Percentiles rank a stretch among this genome's conserved stretches.
Conservation (phyloP, 2,113 vertebrate species). For the Plotosus lineatus region DNA sequence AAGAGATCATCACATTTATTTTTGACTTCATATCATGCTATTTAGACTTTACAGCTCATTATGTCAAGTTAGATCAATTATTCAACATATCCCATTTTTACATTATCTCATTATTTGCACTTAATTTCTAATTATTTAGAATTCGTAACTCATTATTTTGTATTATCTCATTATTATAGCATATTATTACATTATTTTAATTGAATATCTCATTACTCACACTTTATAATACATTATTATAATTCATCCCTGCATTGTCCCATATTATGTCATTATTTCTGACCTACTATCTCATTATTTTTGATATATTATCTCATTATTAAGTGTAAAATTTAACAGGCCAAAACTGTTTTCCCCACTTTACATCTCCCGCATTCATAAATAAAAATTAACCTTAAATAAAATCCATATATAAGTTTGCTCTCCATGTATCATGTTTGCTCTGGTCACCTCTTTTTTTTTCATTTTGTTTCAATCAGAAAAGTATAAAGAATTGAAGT, state of each 20-base stretch:
- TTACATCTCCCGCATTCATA: neutral
- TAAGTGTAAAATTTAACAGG: neutral
- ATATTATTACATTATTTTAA: neutral
- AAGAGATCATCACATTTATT: no score
- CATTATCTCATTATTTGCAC: neutral
- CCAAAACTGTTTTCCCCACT: neutral
- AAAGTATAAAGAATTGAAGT: constrained; percentile 8
- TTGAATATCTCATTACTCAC: neutral
- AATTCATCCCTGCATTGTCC: neutral
- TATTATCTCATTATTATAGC: neutral
- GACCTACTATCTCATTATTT: neutral
- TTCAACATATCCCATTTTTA: neutral
- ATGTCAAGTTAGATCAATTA: neutral
- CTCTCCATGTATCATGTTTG: neutral
- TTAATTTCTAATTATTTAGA: neutral
- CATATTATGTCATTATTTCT: no score
- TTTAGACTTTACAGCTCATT: neutral
- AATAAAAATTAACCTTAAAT: neutral
- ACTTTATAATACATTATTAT: neutral
- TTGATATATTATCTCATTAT: neutral
- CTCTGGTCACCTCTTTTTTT: neutral
- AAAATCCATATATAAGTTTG: neutral
- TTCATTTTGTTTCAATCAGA: neutral
- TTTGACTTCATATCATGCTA: neutral
- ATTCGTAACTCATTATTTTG: neutral